Percentiles rank a stretch among this genome's conserved stretches.
phyloP scores from a whole-genome alignment of 2,888 invertebrate species.

The Amaurobius ferox region DNA sequence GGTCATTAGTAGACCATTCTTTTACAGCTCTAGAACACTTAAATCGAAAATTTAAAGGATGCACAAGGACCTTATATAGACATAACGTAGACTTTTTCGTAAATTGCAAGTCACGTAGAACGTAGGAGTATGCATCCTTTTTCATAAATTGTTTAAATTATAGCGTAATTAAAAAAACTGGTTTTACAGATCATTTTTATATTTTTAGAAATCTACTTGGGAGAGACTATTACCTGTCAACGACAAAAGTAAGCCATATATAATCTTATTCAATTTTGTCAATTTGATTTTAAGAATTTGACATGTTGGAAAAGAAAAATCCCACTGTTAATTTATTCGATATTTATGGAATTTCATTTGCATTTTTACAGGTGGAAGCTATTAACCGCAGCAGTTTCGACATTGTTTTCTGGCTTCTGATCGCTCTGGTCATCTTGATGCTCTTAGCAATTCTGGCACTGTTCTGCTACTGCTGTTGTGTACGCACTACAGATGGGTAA shows the following conservation, averaged over 20 bases:
- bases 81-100: too few species aligned
- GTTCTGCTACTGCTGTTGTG: constrained; percentile 69
- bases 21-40: too few species aligned
- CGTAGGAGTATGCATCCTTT: neutral
- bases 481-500: constrained; percentile 56
- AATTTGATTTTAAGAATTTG: too few species aligned
- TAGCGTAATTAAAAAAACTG: neutral
- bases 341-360: too few species aligned
- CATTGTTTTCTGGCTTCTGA: constrained; percentile 71
- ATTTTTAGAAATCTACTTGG: constrained; percentile 55
- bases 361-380: constrained; percentile 57
- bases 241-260: constrained; percentile 58
- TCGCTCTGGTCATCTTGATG: constrained; percentile 68
- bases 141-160: neutral
- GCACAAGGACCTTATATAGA: too few species aligned
- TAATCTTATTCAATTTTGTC: too few species aligned
- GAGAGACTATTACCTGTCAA: constrained; percentile 43
- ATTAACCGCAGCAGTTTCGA: constrained; percentile 61
- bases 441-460: constrained; percentile 67
- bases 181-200: neutral
- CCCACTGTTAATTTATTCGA: too few species aligned
- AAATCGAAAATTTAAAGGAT: too few species aligned
- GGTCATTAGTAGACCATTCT: too few species aligned
- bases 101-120: too few species aligned
- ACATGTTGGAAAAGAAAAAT: too few species aligned